phyloP scores from a whole-genome alignment of 2,888 invertebrate genomes.

The Cetonia aurata region DNA sequence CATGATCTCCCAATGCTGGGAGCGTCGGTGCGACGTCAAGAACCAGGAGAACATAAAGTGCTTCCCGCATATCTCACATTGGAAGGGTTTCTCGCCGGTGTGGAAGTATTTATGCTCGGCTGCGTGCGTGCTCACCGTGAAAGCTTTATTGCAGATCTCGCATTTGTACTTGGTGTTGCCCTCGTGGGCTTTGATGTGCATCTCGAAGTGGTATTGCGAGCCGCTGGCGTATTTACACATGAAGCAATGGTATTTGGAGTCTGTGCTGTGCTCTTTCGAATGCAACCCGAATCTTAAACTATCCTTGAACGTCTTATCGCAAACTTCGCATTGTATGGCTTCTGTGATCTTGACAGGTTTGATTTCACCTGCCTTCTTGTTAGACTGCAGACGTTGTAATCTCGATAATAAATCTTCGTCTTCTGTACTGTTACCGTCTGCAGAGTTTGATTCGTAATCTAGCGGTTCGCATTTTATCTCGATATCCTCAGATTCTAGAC shows the following conservation, averaged over 20 bases:
- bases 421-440: constrained; percentile 4
- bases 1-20: constrained; percentile 68
- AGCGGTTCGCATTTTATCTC: constrained; percentile 46
- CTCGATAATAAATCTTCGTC: constrained; percentile 19
- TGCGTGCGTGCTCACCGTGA: constrained; percentile 68
- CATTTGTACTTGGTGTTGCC: constrained; percentile 67
- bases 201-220: constrained; percentile 61
- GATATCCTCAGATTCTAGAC: neutral
- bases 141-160: constrained; percentile 66
- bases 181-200: constrained; percentile 66
- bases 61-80: constrained; percentile 70
- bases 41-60: constrained; percentile 70
- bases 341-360: constrained; percentile 50
- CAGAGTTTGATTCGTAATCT: constrained; percentile 5
- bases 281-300: constrained; percentile 61
- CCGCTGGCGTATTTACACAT: constrained; percentile 59
- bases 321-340: constrained; percentile 61
- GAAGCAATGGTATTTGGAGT: constrained; percentile 60
- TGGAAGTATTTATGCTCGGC: constrained; percentile 67
- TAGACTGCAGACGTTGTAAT: constrained; percentile 61
- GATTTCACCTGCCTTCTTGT: constrained; percentile 61
- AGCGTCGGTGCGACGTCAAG: constrained; percentile 68
- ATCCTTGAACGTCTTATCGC: constrained; percentile 60
- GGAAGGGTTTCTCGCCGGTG: constrained; percentile 69
- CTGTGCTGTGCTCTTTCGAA: constrained; percentile 58